phyloP scores from a whole-genome alignment of 2,797 vertebrate genomes.

The Trachops cirrhosus region DNA sequence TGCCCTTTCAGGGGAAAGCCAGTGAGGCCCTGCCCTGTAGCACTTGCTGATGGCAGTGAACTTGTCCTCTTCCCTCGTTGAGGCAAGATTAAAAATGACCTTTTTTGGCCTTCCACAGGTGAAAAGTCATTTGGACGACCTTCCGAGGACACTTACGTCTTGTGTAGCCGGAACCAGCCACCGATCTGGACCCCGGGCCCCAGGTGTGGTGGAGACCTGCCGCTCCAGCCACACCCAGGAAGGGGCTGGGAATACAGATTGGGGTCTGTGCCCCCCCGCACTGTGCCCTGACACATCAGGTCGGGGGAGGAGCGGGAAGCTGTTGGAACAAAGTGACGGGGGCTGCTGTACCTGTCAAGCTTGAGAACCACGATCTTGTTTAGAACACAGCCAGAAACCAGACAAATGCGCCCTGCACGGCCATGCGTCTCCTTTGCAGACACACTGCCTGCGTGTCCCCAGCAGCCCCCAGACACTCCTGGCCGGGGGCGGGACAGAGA shows the following conservation, averaged over 20 bases:
- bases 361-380: too few species aligned
- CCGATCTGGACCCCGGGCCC: too few species aligned
- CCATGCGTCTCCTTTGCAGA: accelerated
- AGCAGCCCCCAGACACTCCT: accelerated
- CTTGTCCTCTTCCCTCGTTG: background rate
- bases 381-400: background rate
- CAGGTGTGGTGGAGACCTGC: background rate
- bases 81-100: background rate
- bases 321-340: background rate
- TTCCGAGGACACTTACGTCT: accelerated
- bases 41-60: accelerated
- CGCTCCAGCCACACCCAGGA: accelerated
- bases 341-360: accelerated
- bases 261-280: too few species aligned
- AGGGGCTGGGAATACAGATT: background rate
- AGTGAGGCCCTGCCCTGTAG: accelerated
- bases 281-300: too few species aligned
- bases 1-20: accelerated
- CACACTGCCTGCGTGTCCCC: accelerated
- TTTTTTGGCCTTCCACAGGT: too few species aligned
- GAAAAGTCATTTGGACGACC: background rate
- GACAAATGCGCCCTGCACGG: accelerated
- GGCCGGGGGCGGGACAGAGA: too few species aligned
- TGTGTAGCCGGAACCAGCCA: accelerated
- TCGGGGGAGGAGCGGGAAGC: accelerated